These are phyloP conservation scores for Nomada ruficornis DNA, from an alignment of 2,888 invertebrate genomes.

Conservation along the genomic window DNA sequence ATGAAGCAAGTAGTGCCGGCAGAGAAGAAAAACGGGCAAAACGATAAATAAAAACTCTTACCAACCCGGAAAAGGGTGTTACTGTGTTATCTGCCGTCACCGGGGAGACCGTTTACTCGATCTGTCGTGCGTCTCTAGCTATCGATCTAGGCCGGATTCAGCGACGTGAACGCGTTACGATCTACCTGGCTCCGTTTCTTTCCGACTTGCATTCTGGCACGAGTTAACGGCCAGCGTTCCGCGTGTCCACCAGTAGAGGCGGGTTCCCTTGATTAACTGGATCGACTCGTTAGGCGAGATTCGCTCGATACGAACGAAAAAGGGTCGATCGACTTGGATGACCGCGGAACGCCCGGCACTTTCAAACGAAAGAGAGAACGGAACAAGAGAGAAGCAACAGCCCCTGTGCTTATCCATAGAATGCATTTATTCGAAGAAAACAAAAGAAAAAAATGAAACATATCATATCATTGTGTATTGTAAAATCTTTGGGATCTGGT, in stretches of 20 bases:
- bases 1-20: conserved; percentile 8
- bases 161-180: conserved; percentile 49
- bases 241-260: conserved; percentile 49
- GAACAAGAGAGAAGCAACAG: conserved; percentile 65
- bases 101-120: conserved; percentile 65
- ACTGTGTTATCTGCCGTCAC: conserved; percentile 83
- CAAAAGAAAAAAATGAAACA: conserved; percentile 14
- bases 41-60: conserved; percentile 75
- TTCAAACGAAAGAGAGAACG: conserved; percentile 18
- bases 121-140: conserved; percentile 49
- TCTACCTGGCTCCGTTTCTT: conserved; percentile 52
- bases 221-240: conserved; percentile 53
- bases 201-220: conserved; percentile 52
- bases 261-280: conserved; percentile 51
- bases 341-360: conserved; percentile 6
- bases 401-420: conserved; percentile 56
- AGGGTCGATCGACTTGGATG: conserved; percentile 29
- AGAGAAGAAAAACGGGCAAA: conserved; percentile 30
- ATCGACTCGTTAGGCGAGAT: conserved; percentile 50
- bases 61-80: conserved; percentile 79
- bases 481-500: conserved; percentile 77
- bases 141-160: conserved; percentile 53
- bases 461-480: conserved; percentile 46
- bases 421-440: conserved; percentile 65
- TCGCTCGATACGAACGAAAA: conserved; percentile 23